phyloP scores from a whole-genome alignment of 2,113 vertebrate species.

The Gallinago jamesoni region DNA sequence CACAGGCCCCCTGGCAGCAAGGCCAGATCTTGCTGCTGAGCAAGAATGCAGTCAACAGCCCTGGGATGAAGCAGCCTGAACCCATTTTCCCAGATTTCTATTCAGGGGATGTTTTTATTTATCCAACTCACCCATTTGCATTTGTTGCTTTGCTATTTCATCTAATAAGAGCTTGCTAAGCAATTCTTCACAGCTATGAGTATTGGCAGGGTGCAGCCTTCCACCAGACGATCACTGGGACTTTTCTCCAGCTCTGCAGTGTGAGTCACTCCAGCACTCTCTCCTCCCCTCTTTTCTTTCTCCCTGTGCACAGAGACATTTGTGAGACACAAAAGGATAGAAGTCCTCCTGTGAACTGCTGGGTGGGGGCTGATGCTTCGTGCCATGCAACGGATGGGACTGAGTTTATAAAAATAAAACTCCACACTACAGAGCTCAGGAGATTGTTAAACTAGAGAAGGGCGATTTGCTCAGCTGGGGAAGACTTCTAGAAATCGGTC shows the following conservation, averaged over 20 bases:
- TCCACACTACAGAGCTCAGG: not conserved
- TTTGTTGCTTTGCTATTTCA: not conserved
- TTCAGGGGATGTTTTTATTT: not conserved
- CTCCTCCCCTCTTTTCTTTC: not conserved
- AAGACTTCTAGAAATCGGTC: not conserved
- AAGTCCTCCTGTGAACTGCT: not conserved
- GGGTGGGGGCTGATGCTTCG: conserved; percentile 5
- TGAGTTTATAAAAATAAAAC: conserved; percentile 11
- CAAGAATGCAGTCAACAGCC: not conserved
- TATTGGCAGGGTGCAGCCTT: not conserved
- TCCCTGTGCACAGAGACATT: not conserved
- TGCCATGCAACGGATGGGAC: not conserved
- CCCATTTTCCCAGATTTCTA: not conserved
- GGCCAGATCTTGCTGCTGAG: not conserved
- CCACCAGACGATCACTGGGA: not conserved
- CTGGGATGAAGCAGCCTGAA: not conserved
- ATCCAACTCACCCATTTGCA: not conserved
- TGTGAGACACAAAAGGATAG: not conserved
- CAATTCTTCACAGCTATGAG: not conserved
- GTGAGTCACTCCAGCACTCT: not conserved
- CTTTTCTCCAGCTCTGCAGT: not conserved
- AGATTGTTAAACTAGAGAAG: not conserved
- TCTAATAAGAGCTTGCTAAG: conserved; percentile 21
- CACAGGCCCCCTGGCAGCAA: not conserved
- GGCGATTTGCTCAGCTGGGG: not conserved